Percentiles rank a stretch among this genome's conserved stretches.
phyloP scores from a whole-genome alignment of 2,888 invertebrate genomes.

The Meiosimyza platycephala region DNA sequence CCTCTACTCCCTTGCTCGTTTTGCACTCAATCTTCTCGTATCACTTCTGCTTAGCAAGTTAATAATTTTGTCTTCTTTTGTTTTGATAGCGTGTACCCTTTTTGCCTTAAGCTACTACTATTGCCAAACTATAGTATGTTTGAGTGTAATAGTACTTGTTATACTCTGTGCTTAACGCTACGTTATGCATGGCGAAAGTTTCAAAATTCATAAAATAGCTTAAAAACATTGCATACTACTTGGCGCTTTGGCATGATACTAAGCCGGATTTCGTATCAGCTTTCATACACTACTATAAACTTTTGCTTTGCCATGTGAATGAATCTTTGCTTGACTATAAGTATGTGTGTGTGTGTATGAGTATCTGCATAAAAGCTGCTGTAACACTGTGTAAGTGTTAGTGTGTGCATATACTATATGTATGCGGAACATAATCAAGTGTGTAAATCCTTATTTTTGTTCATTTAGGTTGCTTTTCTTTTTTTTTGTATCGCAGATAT shows the following conservation, averaged over 20 bases:
- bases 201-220: constrained; percentile 5
- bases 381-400: neutral
- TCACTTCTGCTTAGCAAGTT: constrained; percentile 4
- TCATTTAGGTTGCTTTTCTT: neutral
- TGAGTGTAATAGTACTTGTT: neutral
- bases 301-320: neutral
- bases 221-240: neutral
- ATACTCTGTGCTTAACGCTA: neutral
- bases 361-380: neutral
- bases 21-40: too few relatives aligned
- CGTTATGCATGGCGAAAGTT: neutral
- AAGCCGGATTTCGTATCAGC: constrained; percentile 15
- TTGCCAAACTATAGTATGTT: too few relatives aligned
- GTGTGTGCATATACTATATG: neutral
- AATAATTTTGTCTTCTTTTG: constrained; percentile 14
- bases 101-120: neutral
- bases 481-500: neutral
- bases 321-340: neutral
- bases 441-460: constrained; percentile 19
- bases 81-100: neutral
- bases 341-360: constrained; percentile 7
- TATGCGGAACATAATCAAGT: constrained; percentile 11
- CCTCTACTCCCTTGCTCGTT: neutral
- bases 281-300: neutral
- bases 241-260: constrained; percentile 12